phyloP scores from a whole-genome alignment of 2,797 vertebrate species.

The Scolopax rusticola region DNA sequence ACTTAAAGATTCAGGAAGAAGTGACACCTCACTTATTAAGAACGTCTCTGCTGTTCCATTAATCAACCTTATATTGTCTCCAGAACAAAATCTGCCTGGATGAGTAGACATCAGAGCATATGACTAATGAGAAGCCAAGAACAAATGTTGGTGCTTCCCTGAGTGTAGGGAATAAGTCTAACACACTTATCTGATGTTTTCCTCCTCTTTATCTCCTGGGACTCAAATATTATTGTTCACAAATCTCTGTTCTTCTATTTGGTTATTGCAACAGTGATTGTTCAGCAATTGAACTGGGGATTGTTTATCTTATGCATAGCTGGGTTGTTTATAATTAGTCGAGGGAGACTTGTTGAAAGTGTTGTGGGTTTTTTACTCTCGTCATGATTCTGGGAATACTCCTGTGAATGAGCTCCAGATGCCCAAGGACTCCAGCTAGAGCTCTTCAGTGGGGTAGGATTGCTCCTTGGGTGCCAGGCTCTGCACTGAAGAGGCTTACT shows the following conservation, averaged over 20 bases:
- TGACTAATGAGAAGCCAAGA: background rate
- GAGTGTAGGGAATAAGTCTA: background rate
- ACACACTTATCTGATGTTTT: background rate
- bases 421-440: background rate
- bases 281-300: slow-evolving; percentile 5
- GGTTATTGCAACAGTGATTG: slow-evolving; percentile 24
- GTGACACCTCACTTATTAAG: background rate
- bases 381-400: background rate
- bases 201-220: background rate
- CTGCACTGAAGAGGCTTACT: background rate
- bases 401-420: slow-evolving; percentile 3
- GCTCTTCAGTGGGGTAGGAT: background rate
- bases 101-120: background rate
- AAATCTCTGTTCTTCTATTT: slow-evolving; percentile 12
- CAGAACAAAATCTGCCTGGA: background rate
- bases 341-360: slow-evolving; percentile 2
- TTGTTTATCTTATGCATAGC: background rate
- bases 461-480: background rate
- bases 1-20: background rate
- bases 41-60: background rate
- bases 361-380: background rate
- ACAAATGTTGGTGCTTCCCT: background rate
- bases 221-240: background rate
- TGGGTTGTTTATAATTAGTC: background rate
- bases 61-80: background rate